These are phyloP conservation scores for Aphrocallistes beatrix DNA, from an alignment of 37 sponge, comb jelly and placozoan species.

Conservation along the genomic window DNA sequence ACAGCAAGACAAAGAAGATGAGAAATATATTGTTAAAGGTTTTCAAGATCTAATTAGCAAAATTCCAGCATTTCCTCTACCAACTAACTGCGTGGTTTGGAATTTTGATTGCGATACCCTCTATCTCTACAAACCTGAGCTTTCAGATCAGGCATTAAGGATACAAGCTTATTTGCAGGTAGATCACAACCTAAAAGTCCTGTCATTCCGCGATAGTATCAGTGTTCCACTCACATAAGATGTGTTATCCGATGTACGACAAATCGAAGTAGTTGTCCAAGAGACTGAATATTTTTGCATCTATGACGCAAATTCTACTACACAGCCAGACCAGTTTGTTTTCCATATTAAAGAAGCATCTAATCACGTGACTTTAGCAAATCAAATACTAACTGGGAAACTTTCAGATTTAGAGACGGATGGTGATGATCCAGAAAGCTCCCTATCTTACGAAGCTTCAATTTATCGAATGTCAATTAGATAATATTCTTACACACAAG, in stretches of 20 bases:
- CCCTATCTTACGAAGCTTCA: background rate
- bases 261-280: background rate
- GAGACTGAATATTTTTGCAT: too few relatives aligned
- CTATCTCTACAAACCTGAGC: background rate
- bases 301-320: too few relatives aligned
- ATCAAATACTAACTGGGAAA: background rate
- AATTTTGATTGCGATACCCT: background rate
- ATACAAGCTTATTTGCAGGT: too few relatives aligned
- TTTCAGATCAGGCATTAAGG: too few relatives aligned
- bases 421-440: background rate
- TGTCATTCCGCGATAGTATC: background rate
- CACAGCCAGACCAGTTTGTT: too few relatives aligned
- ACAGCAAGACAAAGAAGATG: background rate
- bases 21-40: background rate
- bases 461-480: background rate
- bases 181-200: background rate
- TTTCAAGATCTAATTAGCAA: background rate
- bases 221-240: background rate
- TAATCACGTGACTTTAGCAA: background rate
- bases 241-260: background rate
- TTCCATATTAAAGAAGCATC: background rate
- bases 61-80: background rate
- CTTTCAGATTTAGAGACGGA: background rate
- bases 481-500: background rate
- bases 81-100: background rate